Evolutionary conservation across 1,140 invertebrate species (phyloP), one percentile per base, ranked within the genome.

Genomic region (Saccostrea cuccullata): DNA sequence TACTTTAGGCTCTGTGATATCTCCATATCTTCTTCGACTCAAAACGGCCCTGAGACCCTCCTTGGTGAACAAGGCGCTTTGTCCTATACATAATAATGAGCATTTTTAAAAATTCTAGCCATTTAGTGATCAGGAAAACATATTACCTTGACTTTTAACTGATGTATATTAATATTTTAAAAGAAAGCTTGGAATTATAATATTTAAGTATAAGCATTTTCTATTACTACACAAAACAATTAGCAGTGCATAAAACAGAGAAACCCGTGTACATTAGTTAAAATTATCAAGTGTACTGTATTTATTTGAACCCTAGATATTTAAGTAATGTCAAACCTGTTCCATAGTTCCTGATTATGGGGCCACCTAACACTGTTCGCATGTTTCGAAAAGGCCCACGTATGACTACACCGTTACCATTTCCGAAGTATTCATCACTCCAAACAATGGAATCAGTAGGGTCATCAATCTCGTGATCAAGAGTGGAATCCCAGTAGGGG

Each of bases 401-500:
- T 30, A 90, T 93, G 1, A 95, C 95, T 77, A 92, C 93, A 20
- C 95, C 95, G 90, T 94, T 91, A 11, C 93, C 93, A 85, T 94
- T 94, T 4, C 95, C 95, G 55, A 95, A 83, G 89, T 95, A 95
- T 11, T 92, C 60, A 0, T 91, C 86, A 30, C 91, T 92, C 91
- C 94, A 95, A 11, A 95, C 86, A 47, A 95, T 91, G 0, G 95
- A 95, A 30, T 92, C 88, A 17, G 93, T 92, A 12, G 93, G 91
- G 88, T 94, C 91, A 0, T 92, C 92, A 60, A 95, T 89, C 84
- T 93, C 92, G 11, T 87, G 85, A 89, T 95, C 95, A 23, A 95
- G n/a, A 5, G 93, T 91, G 11, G 91, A 92, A 73, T 95, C 94
- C 94, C 95, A 95, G 91, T 95, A 95, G 11, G 95, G 95, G 12